Evolutionary conservation across 2,113 vertebrate species (phyloP).

Genomic region (Ariopsis seemanni): DNA sequence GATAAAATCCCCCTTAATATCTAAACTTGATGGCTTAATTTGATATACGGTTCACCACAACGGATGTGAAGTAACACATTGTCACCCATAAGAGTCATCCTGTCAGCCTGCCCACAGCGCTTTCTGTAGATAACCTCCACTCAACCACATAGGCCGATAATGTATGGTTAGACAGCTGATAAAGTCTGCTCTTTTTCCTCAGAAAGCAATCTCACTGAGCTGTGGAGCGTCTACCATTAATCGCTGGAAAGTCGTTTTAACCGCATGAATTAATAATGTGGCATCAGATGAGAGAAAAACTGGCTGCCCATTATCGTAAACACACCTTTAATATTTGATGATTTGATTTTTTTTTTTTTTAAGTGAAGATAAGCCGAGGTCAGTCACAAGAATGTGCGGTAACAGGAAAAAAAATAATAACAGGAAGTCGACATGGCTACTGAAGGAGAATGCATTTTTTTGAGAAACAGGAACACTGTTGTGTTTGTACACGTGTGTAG

Average conservation of each 20-base stretch:
- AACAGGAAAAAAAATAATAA: constrained; percentile 41
- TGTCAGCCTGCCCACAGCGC: constrained; percentile 52
- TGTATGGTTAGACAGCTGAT: constrained; percentile 66
- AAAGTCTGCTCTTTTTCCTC: constrained; percentile 65
- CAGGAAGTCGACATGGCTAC: background rate
- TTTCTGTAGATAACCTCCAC: constrained; percentile 70
- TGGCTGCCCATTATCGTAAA: constrained; percentile 78
- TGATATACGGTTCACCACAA: constrained; percentile 61
- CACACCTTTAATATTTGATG: constrained; percentile 82
- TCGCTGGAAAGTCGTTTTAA: constrained; percentile 82
- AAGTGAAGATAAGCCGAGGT: constrained; percentile 69
- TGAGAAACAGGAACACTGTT: background rate
- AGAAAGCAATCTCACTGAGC: constrained; percentile 60
- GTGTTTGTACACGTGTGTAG: background rate
- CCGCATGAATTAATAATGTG: constrained; percentile 83
- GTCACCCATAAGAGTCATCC: constrained; percentile 50
- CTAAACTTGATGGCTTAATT: constrained; percentile 50
- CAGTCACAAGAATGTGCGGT: constrained; percentile 52
- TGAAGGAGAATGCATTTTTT: background rate
- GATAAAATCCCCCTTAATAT: constrained; percentile 21
- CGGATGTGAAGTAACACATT: constrained; percentile 55
- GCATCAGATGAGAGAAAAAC: constrained; percentile 70
- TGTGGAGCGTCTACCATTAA: constrained; percentile 74
- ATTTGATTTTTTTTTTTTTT: constrained; percentile 62
- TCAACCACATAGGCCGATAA: constrained; percentile 64